Conservation (phyloP, 2,888 invertebrate species). For the Hydriomena furcata region DNA sequence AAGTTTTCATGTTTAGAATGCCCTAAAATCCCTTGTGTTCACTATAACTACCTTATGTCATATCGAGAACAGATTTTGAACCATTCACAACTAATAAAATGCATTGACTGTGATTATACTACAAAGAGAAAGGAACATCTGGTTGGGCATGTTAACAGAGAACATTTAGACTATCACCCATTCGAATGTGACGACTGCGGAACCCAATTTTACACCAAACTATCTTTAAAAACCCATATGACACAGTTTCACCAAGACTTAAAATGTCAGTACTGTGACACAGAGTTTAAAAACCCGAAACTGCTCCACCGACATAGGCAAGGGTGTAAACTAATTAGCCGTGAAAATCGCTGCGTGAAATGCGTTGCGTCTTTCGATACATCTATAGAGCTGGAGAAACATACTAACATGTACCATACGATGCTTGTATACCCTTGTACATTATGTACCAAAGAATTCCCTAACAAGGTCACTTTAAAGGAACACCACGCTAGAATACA, state of each 20-base stretch:
- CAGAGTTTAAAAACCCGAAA: conserved; percentile 43
- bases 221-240: conserved; percentile 52
- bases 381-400: conserved; percentile 42
- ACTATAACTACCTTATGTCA: conserved; percentile 53
- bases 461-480: conserved; percentile 41
- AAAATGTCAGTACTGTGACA: conserved; percentile 54
- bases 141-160: conserved; percentile 55
- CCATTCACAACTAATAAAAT: conserved; percentile 46
- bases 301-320: conserved; percentile 44
- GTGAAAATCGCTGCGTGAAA: conserved; percentile 41
- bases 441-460: conserved; percentile 51
- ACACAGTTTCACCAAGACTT: conserved; percentile 51
- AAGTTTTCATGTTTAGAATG: conserved; percentile 57
- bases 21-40: conserved; percentile 51
- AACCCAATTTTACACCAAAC: conserved; percentile 57
- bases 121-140: conserved; percentile 55
- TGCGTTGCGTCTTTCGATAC: conserved; percentile 54
- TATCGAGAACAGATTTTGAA: conserved; percentile 53
- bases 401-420: conserved; percentile 46
- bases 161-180: conserved; percentile 59
- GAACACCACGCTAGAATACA: conserved; percentile 54
- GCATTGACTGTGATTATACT: conserved; percentile 56
- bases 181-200: conserved; percentile 55
- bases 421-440: conserved; percentile 47
- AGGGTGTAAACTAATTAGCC: conserved; percentile 42